These are phyloP conservation scores for Ceuthmochares aereus DNA, from an alignment of 2,113 vertebrate species.

Conservation along the genomic window DNA sequence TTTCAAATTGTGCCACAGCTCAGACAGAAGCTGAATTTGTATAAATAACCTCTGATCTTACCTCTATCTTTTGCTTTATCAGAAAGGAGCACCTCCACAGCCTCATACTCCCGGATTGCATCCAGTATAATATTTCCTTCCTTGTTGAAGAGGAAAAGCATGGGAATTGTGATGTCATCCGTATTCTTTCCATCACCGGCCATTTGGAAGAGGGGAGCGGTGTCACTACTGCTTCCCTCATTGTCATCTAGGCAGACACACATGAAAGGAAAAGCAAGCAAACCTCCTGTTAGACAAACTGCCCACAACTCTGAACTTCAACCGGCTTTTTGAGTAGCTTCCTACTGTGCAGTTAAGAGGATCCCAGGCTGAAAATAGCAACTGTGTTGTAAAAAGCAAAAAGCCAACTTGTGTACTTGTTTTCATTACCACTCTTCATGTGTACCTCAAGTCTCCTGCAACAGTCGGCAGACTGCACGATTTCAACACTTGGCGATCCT, in stretches of 20 bases:
- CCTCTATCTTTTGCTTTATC: slow-evolving; percentile 97
- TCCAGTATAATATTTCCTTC: slow-evolving; percentile 95
- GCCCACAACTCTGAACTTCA: not conserved
- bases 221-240: slow-evolving; percentile 98
- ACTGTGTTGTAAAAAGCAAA: not conserved
- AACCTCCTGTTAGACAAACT: not conserved
- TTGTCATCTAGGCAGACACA: slow-evolving; percentile 88
- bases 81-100: slow-evolving; percentile 95
- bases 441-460: not conserved
- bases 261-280: not conserved
- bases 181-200: slow-evolving; percentile 95
- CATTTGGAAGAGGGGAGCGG: slow-evolving; percentile 98
- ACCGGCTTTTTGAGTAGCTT: not conserved
- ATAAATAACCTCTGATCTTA: slow-evolving; percentile 50
- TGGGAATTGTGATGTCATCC: slow-evolving; percentile 90
- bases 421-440: not conserved
- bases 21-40: not conserved
- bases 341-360: not conserved
- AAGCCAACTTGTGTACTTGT: not conserved
- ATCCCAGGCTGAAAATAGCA: not conserved
- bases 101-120: slow-evolving; percentile 88
- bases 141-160: slow-evolving; percentile 97
- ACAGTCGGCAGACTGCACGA: not conserved
- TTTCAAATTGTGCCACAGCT: not conserved
- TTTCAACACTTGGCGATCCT: not conserved